Base-by-base conservation (phyloP, 1,140 invertebrate genomes). In the Nautilus pompilius region DNA sequence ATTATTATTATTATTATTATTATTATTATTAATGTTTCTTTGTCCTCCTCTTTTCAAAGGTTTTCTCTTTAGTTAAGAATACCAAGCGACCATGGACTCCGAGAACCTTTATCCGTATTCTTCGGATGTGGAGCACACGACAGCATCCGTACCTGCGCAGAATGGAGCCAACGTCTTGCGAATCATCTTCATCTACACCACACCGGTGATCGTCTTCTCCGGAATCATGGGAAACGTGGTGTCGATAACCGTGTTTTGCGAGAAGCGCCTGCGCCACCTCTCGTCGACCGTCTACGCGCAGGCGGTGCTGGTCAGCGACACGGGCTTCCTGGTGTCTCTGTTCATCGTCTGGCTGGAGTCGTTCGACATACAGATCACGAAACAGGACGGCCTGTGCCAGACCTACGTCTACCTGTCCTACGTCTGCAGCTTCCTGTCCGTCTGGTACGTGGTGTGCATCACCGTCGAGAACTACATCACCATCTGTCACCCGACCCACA, bases 361-460 rank as follows among this genome's bases (percentile, higher is more conserved):
- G 1, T 56, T 69, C 1, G 67, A 64, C 41, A 67, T 58, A n/a
- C n/a, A 51, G 13, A 28, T 63, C 1, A 70, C 66, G 46, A 66
- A 73, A 29, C 26, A 26, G 28, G 58, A 66, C 4, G 66, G 66
- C 0, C 34, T 66, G 58, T 93, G 91, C 72, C 89, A 91, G 66
- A 79, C 88, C 17, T 87, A 90, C 63, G 85, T 89, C 4, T 93
- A 91, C 76, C 70, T 89, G 0, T 87, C 87, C 49, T 88, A 88
- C 65, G 86, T 91, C 30, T 88, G 88, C 60, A 87, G 88, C 70
- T 90, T 90, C 71, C 82, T 90, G 22, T 92, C 90, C 66, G 88
- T 90, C 0, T 93, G 91, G 91, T 86, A 92, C 57, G 90, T 91
- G 1, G 90, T 93, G 3, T 89, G 90, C 8, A 93, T 93, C 75